A percentile compares a stretch with the other conserved stretches of the same genome.
These are phyloP conservation scores for Sminthurides bifidus DNA, from an alignment of 1,140 invertebrate genomes.

Conservation along the genomic window DNA sequence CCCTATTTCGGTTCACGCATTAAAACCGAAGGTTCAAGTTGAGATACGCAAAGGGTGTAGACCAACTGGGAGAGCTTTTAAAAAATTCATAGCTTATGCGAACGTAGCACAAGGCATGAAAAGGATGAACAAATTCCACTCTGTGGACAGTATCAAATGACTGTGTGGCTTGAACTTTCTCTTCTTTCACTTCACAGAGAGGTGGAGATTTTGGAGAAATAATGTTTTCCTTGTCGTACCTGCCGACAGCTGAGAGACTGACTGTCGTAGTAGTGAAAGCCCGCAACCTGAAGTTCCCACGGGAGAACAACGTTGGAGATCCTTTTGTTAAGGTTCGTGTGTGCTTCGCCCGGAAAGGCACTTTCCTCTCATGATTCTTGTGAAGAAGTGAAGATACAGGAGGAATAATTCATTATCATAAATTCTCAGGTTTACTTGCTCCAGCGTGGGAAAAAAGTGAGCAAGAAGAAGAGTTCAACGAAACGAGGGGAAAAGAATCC, in stretches of 20 bases:
- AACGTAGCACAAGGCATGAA: not conserved
- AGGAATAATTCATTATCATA: not conserved
- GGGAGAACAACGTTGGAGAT: slow-evolving; percentile 38
- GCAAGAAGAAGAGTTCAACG: slow-evolving; percentile 60
- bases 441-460: slow-evolving; percentile 60
- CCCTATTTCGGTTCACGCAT: not conserved
- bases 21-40: too few species aligned
- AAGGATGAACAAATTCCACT: not conserved
- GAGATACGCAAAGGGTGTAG: too few species aligned
- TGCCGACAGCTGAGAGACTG: slow-evolving; percentile 47
- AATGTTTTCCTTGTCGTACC: slow-evolving; percentile 47
- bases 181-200: slow-evolving; percentile 34
- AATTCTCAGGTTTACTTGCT: slow-evolving; percentile 54
- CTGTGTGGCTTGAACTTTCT: not conserved
- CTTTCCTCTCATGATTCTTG: too few species aligned
- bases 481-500: slow-evolving; percentile 56
- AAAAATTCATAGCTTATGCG: not conserved
- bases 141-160: not conserved
- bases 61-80: too few species aligned
- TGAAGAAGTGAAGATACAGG: too few species aligned
- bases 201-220: slow-evolving; percentile 43
- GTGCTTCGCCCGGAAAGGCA: not conserved
- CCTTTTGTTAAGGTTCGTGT: slow-evolving; percentile 44
- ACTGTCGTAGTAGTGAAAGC: slow-evolving; percentile 49
- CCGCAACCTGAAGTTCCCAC: slow-evolving; percentile 41